These are phyloP conservation scores for Sparidentex hasta DNA, from an alignment of 2,797 vertebrate species.

Conservation along the genomic window DNA sequence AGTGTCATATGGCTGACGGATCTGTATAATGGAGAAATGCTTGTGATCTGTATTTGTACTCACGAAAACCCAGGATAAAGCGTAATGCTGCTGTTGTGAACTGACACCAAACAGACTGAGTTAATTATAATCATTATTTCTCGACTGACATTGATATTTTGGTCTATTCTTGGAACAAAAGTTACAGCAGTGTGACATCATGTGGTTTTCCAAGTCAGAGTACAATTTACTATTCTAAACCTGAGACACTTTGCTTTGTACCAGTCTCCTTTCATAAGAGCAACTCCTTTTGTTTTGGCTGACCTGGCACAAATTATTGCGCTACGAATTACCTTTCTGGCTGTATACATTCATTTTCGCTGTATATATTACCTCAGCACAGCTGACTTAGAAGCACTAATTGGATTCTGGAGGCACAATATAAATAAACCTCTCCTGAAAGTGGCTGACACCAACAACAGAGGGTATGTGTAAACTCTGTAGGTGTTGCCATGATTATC, in stretches of 20 bases:
- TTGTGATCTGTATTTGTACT: constrained; percentile 2
- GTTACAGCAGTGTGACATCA: neutral
- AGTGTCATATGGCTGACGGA: constrained; percentile 15
- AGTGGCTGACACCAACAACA: neutral
- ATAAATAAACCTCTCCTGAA: constrained; percentile 19
- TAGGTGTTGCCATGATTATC: constrained; percentile 28
- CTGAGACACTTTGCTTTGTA: constrained; percentile 1
- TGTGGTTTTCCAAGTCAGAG: neutral
- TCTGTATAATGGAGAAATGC: neutral
- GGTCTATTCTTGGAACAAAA: neutral
- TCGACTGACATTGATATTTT: neutral
- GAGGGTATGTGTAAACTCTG: constrained; percentile 13
- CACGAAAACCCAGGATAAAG: neutral
- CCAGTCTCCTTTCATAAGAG: neutral
- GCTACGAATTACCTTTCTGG: constrained; percentile 22
- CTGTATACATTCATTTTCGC: constrained; percentile 28
- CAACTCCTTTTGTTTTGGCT: constrained; percentile 18
- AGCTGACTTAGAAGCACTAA: constrained; percentile 30
- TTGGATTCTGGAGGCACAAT: constrained; percentile 39
- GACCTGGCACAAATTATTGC: constrained; percentile 16
- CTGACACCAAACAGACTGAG: neutral
- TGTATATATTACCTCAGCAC: constrained; percentile 13
- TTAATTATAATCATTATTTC: neutral
- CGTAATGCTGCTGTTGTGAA: neutral
- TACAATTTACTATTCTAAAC: neutral